phyloP scores from a whole-genome alignment of 1,140 invertebrate species.

The Saccostrea echinata region DNA sequence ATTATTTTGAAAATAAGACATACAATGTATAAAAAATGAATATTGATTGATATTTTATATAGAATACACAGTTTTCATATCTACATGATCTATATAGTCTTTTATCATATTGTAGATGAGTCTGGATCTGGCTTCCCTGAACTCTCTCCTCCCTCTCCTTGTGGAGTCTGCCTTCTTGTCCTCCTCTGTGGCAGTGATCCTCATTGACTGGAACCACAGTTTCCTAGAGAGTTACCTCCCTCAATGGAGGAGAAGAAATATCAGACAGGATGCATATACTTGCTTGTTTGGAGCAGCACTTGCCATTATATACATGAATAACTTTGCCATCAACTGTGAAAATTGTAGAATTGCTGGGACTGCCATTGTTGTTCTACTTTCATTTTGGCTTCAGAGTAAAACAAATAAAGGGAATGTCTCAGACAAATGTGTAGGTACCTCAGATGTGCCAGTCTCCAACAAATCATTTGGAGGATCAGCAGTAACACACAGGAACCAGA shows the following conservation, averaged over 20 bases:
- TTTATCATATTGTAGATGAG: background rate
- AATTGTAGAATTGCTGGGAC: background rate
- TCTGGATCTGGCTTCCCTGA: background rate
- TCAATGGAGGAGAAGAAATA: background rate
- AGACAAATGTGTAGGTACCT: background rate
- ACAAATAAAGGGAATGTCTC: background rate
- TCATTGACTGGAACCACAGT: constrained; percentile 10
- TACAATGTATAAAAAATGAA: background rate
- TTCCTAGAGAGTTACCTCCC: constrained; percentile 21
- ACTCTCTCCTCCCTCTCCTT: background rate
- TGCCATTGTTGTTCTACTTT: background rate
- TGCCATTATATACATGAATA: background rate
- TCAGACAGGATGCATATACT: background rate
- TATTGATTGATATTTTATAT: too few relatives aligned
- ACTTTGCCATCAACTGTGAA: background rate
- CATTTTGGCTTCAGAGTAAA: constrained; percentile 16
- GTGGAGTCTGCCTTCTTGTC: background rate
- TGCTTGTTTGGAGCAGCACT: background rate
- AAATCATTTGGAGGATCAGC: background rate
- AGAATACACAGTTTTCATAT: background rate
- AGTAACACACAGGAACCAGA: background rate
- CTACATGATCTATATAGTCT: background rate
- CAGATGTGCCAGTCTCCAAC: background rate
- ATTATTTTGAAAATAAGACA: background rate
- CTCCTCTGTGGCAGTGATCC: background rate